Evolutionary conservation across 2,797 vertebrate species (phyloP), one percentile per base, ranked within the genome.

Genomic region (Tragopan temminckii): DNA sequence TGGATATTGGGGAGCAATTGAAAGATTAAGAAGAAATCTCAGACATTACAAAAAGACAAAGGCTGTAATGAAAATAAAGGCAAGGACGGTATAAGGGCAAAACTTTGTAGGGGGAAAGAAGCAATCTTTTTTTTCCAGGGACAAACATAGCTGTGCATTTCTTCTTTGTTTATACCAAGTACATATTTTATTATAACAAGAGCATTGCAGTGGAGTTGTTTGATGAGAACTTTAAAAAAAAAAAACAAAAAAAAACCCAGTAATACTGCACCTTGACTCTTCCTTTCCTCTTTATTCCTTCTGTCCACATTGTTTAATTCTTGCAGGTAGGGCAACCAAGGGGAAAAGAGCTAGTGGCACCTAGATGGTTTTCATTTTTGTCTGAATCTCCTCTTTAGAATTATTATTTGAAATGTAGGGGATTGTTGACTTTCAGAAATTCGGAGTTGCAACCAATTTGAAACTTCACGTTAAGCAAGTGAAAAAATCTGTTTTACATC

Each of bases 11-110:
- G 42, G 48, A 89, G 80, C 64, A 94, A 85, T 27, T 96, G 90
- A 89, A 87, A 93, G 86, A 92, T 92, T 87, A 68, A 74, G 94
- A 90, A 87, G 85, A 93, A 94, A 87, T 77, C 80, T 80, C 80
- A 81, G 91, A 43, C 87, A 35, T 57, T 1, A 2, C 57, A 91
- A n/a, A 50, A 38, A 92, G 91, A 80, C 90, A 94, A 89, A 95
- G 68, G 19, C 85, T 69, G 66, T 59, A 71, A 87, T 66, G 55
- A 85, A 90, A 92, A 57, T 35, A 88, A 87, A 87, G 69, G 48
- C 78, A 87, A 58, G 50, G 55, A 88, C 93, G 50, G 27, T 85
- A 75, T 40, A 75, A 91, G 53, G 71, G 48, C 53, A 95, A 68
- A 92, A 85, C 19, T 87, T 64, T 15, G 15, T 20, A 52, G 42